A percentile compares a stretch with the other conserved stretches of the same genome.
Conservation (phyloP, 2,888 invertebrate species). For the Drosophila mimica region DNA sequence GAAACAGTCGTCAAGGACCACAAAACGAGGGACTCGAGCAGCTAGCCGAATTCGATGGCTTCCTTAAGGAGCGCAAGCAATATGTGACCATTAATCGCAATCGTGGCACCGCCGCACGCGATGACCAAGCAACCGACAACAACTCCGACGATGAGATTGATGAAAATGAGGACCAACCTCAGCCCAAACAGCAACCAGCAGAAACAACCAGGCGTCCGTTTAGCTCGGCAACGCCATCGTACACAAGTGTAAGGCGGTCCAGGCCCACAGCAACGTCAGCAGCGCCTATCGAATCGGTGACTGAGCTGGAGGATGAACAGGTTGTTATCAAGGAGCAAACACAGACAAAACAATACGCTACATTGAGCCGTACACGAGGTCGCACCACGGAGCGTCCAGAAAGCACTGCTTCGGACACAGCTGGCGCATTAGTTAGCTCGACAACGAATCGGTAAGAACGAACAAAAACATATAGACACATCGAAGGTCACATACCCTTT, state of each 20-base stretch:
- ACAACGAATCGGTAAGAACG: constrained; percentile 71
- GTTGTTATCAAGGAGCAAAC: constrained; percentile 28
- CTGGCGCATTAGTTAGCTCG: constrained; percentile 45
- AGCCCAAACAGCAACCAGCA: constrained; percentile 4
- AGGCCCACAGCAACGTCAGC: constrained; percentile 85
- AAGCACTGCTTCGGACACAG: constrained; percentile 44
- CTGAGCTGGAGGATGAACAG: constrained; percentile 8
- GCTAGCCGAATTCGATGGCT: constrained; percentile 83
- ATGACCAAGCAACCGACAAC: constrained; percentile 33
- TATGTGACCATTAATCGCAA: constrained; percentile 89
- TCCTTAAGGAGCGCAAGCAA: constrained; percentile 86
- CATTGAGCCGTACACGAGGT: constrained; percentile 76
- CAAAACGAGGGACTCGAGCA: constrained; percentile 86
- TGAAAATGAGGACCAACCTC: constrained; percentile 35
- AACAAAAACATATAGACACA: not conserved
- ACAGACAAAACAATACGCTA: constrained; percentile 70
- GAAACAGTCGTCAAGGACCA: constrained; percentile 87
- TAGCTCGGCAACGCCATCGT: constrained; percentile 86
- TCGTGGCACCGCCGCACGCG: constrained; percentile 84
- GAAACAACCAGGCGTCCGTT: constrained; percentile 60
- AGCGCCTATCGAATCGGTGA: constrained; percentile 17
- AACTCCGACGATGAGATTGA: constrained; percentile 14
- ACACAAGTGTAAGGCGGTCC: constrained; percentile 90
- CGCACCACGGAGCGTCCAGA: constrained; percentile 49
- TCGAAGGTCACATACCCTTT: not conserved